Percentiles rank a stretch among this genome's conserved stretches.
These are phyloP conservation scores for Oncorhynchus gorbuscha DNA, from an alignment of 2,113 vertebrate species.

Conservation along the genomic window DNA sequence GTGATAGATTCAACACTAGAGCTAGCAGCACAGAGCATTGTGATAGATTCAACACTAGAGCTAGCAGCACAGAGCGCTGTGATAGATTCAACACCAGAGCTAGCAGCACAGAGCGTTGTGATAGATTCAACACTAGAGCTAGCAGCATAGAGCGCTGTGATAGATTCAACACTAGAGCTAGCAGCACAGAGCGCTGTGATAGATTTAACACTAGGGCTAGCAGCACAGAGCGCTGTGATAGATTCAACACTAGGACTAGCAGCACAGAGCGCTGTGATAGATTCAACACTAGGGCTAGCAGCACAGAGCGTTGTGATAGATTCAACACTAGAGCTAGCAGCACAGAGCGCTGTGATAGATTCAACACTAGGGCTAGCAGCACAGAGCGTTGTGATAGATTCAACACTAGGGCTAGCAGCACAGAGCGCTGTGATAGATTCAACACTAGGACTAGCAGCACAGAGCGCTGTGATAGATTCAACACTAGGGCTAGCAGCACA, in stretches of 20 bases:
- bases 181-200: no score
- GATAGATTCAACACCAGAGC: no score
- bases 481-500: neutral
- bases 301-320: neutral
- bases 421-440: no score
- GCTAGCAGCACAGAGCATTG: no score
- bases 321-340: slow-evolving; percentile 16
- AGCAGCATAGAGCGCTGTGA: no score
- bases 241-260: no score
- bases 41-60: no score
- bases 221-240: no score
- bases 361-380: neutral
- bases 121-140: slow-evolving; percentile 17
- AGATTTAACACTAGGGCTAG: no score
- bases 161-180: no score
- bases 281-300: slow-evolving; percentile 8
- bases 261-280: slow-evolving; percentile 25
- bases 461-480: slow-evolving; percentile 30
- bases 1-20: no score
- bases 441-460: neutral
- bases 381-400: slow-evolving; percentile 23
- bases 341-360: neutral
- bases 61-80: neutral
- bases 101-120: no score
- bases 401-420: neutral